phyloP scores from a whole-genome alignment of 2,797 vertebrate species.

The Acanthurus lineatus region DNA sequence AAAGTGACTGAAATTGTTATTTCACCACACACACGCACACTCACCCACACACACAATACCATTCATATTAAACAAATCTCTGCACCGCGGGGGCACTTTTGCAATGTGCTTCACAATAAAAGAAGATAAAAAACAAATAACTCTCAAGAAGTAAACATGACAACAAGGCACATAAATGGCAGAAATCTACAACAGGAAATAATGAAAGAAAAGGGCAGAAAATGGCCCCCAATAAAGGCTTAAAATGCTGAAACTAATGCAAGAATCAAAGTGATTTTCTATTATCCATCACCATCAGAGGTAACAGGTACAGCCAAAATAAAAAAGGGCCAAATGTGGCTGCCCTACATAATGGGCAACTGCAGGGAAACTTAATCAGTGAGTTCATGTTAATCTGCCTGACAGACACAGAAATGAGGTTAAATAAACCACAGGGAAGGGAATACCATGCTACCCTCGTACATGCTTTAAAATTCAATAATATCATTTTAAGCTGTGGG shows the following conservation, averaged over 20 bases:
- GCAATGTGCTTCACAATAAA: slow-evolving; percentile 37
- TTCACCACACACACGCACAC: slow-evolving; percentile 14
- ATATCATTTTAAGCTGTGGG: background rate
- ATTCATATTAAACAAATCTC: slow-evolving; percentile 61
- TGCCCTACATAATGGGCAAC: slow-evolving; percentile 53
- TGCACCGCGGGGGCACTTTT: slow-evolving; percentile 43
- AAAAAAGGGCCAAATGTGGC: slow-evolving; percentile 26
- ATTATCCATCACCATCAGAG: slow-evolving; percentile 30
- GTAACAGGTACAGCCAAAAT: slow-evolving; percentile 22
- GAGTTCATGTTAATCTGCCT: slow-evolving; percentile 23
- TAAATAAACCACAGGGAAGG: slow-evolving; percentile 42
- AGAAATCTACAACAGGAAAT: slow-evolving; percentile 30
- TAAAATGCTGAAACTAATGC: slow-evolving; percentile 33
- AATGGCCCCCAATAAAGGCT: slow-evolving; percentile 29
- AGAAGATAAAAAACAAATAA: slow-evolving; percentile 59
- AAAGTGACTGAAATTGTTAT: slow-evolving; percentile 51
- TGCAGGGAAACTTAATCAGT: slow-evolving; percentile 41
- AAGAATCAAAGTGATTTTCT: slow-evolving; percentile 18
- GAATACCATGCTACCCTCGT: slow-evolving; percentile 8
- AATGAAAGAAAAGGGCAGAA: slow-evolving; percentile 35
- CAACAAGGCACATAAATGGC: slow-evolving; percentile 20
- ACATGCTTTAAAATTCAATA: background rate
- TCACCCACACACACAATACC: slow-evolving; percentile 6
- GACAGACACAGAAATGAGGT: slow-evolving; percentile 52
- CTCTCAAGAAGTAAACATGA: slow-evolving; percentile 20